These are phyloP conservation scores for Cantharis nigra DNA, from an alignment of 2,888 invertebrate species.

Conservation along the genomic window DNA sequence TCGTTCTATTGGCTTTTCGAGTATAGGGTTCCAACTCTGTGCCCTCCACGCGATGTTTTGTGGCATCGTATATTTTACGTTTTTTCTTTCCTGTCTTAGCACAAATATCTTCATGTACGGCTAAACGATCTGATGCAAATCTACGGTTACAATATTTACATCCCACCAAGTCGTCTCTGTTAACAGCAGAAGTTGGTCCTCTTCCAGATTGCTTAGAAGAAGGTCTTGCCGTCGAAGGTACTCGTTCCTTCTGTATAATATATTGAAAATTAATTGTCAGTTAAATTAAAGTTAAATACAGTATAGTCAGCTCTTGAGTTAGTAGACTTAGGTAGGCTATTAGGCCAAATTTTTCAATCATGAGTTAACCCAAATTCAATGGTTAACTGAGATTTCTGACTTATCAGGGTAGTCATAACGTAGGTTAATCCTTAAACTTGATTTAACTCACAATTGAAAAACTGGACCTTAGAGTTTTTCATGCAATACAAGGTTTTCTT, in stretches of 20 bases:
- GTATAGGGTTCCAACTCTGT: constrained; percentile 85
- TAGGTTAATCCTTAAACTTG: too few relatives aligned
- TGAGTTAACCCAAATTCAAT: too few relatives aligned
- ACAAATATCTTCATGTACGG: constrained; percentile 86
- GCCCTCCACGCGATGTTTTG: constrained; percentile 87
- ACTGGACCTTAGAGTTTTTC: too few relatives aligned
- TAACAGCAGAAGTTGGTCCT: constrained; percentile 39
- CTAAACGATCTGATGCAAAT: constrained; percentile 81
- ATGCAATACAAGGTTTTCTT: too few relatives aligned
- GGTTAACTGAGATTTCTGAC: too few relatives aligned
- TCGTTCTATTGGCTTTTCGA: constrained; percentile 51
- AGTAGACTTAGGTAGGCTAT: too few relatives aligned
- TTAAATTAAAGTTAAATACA: too few relatives aligned
- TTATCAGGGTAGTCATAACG: too few relatives aligned
- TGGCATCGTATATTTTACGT: constrained; percentile 88
- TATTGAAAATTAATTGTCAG: not conserved
- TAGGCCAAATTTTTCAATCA: too few relatives aligned
- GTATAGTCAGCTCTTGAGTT: too few relatives aligned
- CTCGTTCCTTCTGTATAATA: constrained; percentile 19
- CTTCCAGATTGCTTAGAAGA: constrained; percentile 44
- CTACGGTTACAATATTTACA: constrained; percentile 80
- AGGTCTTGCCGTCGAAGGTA: constrained; percentile 42
- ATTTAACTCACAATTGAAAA: too few relatives aligned
- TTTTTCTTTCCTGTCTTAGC: constrained; percentile 77
- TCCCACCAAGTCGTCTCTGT: constrained; percentile 56